Base-by-base conservation (phyloP, 1,140 invertebrate species). In the Ceratosolen solmsi region DNA sequence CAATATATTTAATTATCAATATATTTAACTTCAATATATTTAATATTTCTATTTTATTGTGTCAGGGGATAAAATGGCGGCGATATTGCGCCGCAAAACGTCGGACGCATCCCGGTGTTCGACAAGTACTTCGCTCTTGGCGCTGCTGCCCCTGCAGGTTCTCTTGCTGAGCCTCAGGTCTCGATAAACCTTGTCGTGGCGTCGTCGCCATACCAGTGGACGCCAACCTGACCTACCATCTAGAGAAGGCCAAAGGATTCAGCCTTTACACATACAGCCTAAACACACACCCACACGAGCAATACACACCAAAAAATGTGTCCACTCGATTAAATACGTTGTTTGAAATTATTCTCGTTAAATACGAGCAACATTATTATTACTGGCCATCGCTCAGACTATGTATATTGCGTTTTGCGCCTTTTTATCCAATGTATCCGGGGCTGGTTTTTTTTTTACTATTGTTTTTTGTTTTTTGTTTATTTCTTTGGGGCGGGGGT, bases 1-100 rank as follows among this genome's bases (percentile, higher is more conserved):
- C n/a, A n/a, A n/a, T n/a, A n/a, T n/a, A n/a, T n/a, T n/a, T n/a
- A n/a, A n/a, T n/a, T n/a, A n/a, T n/a, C n/a, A n/a, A n/a, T n/a
- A n/a, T n/a, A n/a, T n/a, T n/a, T n/a, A n/a, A n/a, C n/a, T n/a
- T n/a, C n/a, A n/a, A n/a, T n/a, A n/a, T n/a, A n/a, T n/a, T n/a
- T 1, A 25, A 30, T 27, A n/a, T 68, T 68, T 38, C 25, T 63
- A 20, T 38, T 54, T 60, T 76, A 72, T 79, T 85, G 75, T 91
- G 91, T 33, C 89, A 92, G 92, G 92, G 80, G 92, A 92, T 85
- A 92, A 92, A 87, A 92, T 92, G 92, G 91, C 92, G 79, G 92
- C 92, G 60, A 92, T 92, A 79, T 88, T 91, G 73, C 90, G 92
- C 41, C 90, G 91, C 80, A 92, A 92, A 84, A 92, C 92, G 72